A percentile compares a stretch with the other conserved stretches of the same genome.
These are phyloP conservation scores for Ditylenchus dipsaci DNA, from an alignment of 1,140 invertebrate species.

Conservation along the genomic window DNA sequence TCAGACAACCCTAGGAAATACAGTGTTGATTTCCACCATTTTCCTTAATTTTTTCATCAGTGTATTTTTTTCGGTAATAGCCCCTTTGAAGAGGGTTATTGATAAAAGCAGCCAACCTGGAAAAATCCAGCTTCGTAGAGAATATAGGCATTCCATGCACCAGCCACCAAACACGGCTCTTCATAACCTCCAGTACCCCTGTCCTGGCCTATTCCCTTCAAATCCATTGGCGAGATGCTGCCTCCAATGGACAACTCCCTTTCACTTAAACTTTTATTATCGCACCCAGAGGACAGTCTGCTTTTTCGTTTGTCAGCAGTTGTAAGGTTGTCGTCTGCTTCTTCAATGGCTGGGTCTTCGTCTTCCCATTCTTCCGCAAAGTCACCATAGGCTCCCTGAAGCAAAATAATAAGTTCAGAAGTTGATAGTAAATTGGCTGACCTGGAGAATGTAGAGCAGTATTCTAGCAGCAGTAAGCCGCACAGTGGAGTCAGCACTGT, in stretches of 20 bases:
- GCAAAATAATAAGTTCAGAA: neutral
- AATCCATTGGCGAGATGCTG: neutral
- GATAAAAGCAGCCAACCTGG: constrained; percentile 26
- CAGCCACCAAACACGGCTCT: constrained; percentile 37
- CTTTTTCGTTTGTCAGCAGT: neutral
- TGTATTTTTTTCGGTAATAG: no score
- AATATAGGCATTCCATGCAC: constrained; percentile 47
- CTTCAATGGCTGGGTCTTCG: neutral
- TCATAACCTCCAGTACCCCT: constrained; percentile 47
- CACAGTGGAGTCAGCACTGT: constrained; percentile 37
- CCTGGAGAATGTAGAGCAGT: constrained; percentile 54
- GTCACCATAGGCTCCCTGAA: constrained; percentile 52
- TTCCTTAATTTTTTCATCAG: no score
- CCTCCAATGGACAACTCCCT: constrained; percentile 5
- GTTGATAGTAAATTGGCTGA: constrained; percentile 2
- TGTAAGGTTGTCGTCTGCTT: neutral
- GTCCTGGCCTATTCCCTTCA: constrained; percentile 3
- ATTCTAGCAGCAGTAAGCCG: constrained; percentile 45
- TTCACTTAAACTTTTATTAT: no score
- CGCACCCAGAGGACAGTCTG: neutral
- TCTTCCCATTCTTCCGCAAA: constrained; percentile 21
- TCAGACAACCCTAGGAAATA: no score
- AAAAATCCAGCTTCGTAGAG: constrained; percentile 44
- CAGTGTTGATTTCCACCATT: no score
- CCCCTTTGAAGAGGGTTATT: no score